Evolutionary conservation across 30 jellyfish, hydroid and myxozoan species (phyloP), one percentile per base, ranked within the genome.

Genomic region (Cassiopea xamachana): DNA sequence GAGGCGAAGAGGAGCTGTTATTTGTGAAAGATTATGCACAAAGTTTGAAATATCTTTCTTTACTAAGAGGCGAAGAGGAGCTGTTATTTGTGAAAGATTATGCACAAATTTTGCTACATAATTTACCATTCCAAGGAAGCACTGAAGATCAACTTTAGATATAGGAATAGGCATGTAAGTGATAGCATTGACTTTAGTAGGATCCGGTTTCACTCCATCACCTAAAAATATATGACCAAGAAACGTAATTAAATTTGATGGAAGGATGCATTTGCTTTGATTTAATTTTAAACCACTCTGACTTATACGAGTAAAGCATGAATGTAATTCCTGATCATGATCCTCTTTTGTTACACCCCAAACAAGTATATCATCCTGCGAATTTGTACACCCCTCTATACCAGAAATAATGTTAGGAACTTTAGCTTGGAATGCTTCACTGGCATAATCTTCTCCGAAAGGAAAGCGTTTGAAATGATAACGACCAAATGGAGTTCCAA

Each of bases 401-500:
- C 89, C 93, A 49, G 86, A 83, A 72, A 92, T 67, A 47, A 86
- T 68, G 17, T 87, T 86, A 51, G 95, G 85, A 44, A 85, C 60
- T 69, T 75, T 83, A 1, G 48, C 89, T 58, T 90, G 94, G 70
- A 84, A 91, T 1, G 78, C 86, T 73, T 92, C 91, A 62, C 94
- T 80, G 44, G 96, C 96, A 6, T 97, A 85, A 69, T 86, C 97
- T 48, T 89, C 83, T 14, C 97, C 98, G 46, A 91, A 93, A 0
- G 96, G 96, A 43, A 93, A 17, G n/a, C 98, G 90, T 50, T 69
- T 81, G 70, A 79, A 93, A 61, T 90, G 88, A 78, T 76, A 89
- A 14, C 98, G 84, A 43, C 97, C 98, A 62, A 90, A 90, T 48
- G 93, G 93, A 13, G 98, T 89, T 67, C 67, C 93, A 75, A 94